Evolutionary conservation across 2,113 vertebrate species (phyloP), one percentile per base, ranked within the genome.

Genomic region (Fregetta grallaria): DNA sequence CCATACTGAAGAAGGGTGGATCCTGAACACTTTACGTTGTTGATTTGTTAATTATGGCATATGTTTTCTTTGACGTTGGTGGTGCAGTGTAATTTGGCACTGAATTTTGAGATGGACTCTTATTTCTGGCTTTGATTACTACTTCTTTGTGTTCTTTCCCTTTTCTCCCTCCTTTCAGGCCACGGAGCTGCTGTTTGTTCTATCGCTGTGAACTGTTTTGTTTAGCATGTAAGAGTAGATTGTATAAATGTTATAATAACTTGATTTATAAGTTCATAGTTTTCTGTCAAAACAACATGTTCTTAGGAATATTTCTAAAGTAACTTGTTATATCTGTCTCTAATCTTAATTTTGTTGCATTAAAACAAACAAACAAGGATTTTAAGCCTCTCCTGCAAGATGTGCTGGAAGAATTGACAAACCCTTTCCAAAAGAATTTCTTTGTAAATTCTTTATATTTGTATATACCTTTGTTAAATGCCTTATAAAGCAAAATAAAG

Each of bases 261-360:
- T 89, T 78, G 77, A 84, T 89, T 55, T 93, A 17, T 29, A 92
- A 91, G 45, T 81, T 96, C 71, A 66, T 50, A 83, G 65, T 26
- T 91, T 89, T 96, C 86, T 96, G 73, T 92, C 80, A 56, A 74
- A 95, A 89, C 92, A 94, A 6, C 23, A 3, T 38, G 29, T 89
- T 95, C 34, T 42, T 81, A 91, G 63, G 38, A 70, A 29, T 81
- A 78, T 52, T 74, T 53, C 30, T 52, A 42, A 71, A 7, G 29
- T 66, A 68, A 65, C 59, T 90, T 74, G 32, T 67, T 86, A 9
- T 7, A 5, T 77, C 63, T 66, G 9, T 79, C 38, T 63, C 40
- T 67, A 80, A 72, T 55, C 63, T 59, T 70, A 80, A 63, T 84
- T 91, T 71, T 59, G 8, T 75, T 93, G 25, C 36, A 14, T 65